Evolutionary conservation across 1,140 invertebrate genomes (phyloP).

Genomic region (Micrasema longulum): DNA sequence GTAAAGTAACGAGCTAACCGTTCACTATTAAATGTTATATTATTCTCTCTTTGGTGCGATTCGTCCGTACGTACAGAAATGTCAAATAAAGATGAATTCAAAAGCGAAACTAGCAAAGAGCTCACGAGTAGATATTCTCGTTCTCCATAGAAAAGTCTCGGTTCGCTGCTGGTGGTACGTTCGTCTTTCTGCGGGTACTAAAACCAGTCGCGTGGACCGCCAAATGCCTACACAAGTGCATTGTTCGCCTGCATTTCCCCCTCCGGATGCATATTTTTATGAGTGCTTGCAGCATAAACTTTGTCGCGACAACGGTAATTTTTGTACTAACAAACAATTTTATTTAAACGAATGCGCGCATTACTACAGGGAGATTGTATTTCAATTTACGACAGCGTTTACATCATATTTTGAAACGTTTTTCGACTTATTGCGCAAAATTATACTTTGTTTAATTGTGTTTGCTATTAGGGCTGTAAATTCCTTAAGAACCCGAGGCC

Average conservation of each 20-base stretch:
- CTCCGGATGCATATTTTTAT: slow-evolving; percentile 43
- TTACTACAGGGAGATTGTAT: slow-evolving; percentile 11
- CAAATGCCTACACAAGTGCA: slow-evolving; percentile 38
- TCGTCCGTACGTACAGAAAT: neutral
- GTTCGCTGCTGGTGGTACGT: slow-evolving; percentile 3
- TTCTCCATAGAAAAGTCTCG: slow-evolving; percentile 12
- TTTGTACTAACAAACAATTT: slow-evolving; percentile 22
- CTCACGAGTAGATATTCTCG: slow-evolving; percentile 1
- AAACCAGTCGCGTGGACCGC: slow-evolving; percentile 32
- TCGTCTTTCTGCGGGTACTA: slow-evolving; percentile 1
- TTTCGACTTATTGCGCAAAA: no score
- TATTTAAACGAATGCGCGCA: slow-evolving; percentile 4
- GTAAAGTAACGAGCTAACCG: no score
- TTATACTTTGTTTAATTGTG: no score
- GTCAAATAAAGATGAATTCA: neutral
- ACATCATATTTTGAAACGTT: no score
- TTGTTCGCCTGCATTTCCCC: slow-evolving; percentile 41
- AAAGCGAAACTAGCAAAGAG: slow-evolving; percentile 12
- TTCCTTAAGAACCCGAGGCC: no score
- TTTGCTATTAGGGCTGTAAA: no score
- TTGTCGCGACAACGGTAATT: slow-evolving; percentile 26
- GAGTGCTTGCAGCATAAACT: slow-evolving; percentile 28
- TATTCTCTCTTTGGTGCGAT: neutral
- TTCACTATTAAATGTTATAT: neutral
- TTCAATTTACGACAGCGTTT: slow-evolving; percentile 1